Conservation (phyloP, 2,888 invertebrate species). For the Idaea aversata region DNA sequence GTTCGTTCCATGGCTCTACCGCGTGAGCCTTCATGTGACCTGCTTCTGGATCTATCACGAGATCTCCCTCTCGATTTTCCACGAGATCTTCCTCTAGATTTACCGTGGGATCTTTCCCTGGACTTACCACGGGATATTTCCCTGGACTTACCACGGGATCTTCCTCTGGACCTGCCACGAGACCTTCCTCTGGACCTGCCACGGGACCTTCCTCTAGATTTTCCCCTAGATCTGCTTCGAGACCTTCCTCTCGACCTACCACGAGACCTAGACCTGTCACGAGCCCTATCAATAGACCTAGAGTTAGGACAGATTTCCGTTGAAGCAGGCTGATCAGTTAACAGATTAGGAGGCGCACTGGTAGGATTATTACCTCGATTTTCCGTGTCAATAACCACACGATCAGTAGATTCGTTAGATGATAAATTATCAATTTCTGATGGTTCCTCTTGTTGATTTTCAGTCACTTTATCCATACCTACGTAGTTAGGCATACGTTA, state of each 20-base stretch:
- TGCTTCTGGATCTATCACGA: slow-evolving; percentile 9
- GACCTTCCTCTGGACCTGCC: slow-evolving; percentile 1
- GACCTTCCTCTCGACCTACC: slow-evolving; percentile 11
- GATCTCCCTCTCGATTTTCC: slow-evolving; percentile 10
- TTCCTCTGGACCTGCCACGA: slow-evolving; percentile 21
- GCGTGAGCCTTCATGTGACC: slow-evolving; percentile 16
- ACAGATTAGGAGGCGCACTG: background rate
- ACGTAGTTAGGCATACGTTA: slow-evolving; percentile 10
- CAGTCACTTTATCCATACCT: background rate
- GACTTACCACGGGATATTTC: slow-evolving; percentile 23
- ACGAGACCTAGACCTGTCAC: background rate
- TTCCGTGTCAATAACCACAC: background rate
- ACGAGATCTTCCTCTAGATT: slow-evolving; percentile 18
- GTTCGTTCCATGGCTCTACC: slow-evolving; percentile 2
- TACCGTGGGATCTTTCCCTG: slow-evolving; percentile 11
- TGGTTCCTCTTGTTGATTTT: background rate
- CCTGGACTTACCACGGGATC: slow-evolving; percentile 21
- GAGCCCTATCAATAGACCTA: background rate
- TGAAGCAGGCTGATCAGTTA: background rate
- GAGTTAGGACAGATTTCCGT: background rate
- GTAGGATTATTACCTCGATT: background rate
- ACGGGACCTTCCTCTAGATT: slow-evolving; percentile 19
- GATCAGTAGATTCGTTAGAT: background rate
- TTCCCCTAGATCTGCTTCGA: slow-evolving; percentile 1
- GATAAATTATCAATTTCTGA: background rate